Conservation (phyloP, 2,888 invertebrate species). For the Smittia aterrima region DNA sequence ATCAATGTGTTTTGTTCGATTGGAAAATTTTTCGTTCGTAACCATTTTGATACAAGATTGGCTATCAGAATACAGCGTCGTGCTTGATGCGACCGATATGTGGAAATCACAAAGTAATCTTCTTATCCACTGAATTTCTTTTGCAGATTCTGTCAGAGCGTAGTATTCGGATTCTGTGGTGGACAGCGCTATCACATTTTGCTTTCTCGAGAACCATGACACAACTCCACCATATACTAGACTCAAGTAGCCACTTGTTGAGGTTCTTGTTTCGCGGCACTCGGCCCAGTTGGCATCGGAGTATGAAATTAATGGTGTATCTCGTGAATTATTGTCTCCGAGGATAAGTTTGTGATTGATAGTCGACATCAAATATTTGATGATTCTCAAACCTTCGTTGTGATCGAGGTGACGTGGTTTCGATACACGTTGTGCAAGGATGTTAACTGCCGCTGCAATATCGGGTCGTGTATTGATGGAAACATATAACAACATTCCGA, state of each 20-base stretch:
- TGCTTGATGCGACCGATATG: neutral
- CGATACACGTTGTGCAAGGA: constrained; percentile 45
- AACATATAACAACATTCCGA: constrained; percentile 44
- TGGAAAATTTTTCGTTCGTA: neutral
- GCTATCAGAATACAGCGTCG: neutral
- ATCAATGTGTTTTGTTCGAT: neutral
- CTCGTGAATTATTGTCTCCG: neutral
- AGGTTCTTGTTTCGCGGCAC: constrained; percentile 46
- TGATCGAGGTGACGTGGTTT: constrained; percentile 45
- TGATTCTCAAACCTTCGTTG: constrained; percentile 46
- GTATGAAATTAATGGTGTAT: constrained; percentile 41
- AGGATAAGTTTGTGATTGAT: neutral
- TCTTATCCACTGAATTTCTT: constrained; percentile 45
- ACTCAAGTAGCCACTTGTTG: constrained; percentile 39
- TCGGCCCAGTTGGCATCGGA: constrained; percentile 49
- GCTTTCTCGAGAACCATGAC: constrained; percentile 47
- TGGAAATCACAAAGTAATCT: neutral
- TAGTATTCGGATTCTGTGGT: constrained; percentile 41
- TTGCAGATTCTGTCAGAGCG: constrained; percentile 45
- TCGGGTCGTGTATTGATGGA: constrained; percentile 46
- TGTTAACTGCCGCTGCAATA: constrained; percentile 44
- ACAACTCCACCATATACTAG: constrained; percentile 43
- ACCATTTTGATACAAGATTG: neutral
- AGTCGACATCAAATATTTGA: constrained; percentile 45
- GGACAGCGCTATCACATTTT: constrained; percentile 45